Base-by-base conservation (phyloP, 2,113 vertebrate species). In the Aspiorhynchus laticeps region DNA sequence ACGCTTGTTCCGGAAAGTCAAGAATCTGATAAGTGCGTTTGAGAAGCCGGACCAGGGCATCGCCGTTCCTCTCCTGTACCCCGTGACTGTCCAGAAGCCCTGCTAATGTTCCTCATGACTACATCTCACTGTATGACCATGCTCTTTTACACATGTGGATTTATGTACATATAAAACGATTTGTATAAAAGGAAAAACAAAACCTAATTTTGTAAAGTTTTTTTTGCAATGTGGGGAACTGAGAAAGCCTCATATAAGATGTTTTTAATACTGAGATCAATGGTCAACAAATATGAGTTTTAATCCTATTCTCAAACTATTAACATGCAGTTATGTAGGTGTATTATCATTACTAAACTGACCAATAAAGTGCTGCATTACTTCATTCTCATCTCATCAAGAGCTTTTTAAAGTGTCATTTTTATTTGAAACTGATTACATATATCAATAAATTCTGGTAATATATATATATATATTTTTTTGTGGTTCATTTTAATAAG, bases 11-110 rank as follows among this genome's bases (percentile, higher is more conserved):
- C 92, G 96, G 82, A 96, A 95, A 90, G 86, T 96, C 88, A 94
- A 95, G 92, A 97, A 95, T 92, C 91, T 97, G 82, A 94, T 96
- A 88, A 93, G 89, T 0, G 95, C 96, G 61, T 97, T 96, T 93
- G 93, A 96, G 91, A 96, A 96, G 88, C 95, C 95, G 7, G 88
- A 95, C 90, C 96, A 97, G 90, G 96, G 96, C 87, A 93, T 97
- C 46, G 24, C 95, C 21, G 93, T 94, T 0, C 94, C 94, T 11
- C 91, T 97, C 85, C 90, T 93, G 86, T 91, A 95, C 87, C 96
- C 96, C 0, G 94, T 97, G 14, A 61, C 75, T 19, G 24, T 77
- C 46, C 87, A 88, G 65, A 76, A 76, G 24, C 36, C 5, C 41
- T 26, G 12, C 41, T 48, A 48, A 48, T 1, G 46, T 1, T 48